Base-by-base conservation (phyloP, 2,888 invertebrate genomes). In the Eristalis tenax region DNA sequence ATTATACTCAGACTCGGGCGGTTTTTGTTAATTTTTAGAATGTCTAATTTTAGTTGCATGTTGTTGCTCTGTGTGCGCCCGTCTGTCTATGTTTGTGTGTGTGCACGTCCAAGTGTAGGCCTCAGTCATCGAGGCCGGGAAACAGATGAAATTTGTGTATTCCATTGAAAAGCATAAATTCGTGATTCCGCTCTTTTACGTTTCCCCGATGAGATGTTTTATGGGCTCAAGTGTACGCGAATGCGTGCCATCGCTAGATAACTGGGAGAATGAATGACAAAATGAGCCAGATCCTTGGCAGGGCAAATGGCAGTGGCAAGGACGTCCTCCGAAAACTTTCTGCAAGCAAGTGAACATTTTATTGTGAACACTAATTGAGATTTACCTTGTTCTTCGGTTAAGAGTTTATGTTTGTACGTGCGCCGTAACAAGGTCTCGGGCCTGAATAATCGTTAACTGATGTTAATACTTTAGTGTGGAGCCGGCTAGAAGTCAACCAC, bases 311-410 rank as follows among this genome's bases (percentile, higher is more conserved):
- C 18, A 18, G 43, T 11, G 18, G 28, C 26, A 73, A 71, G 59
- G 64, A 50, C 32, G 26, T 28, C 23, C 23, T 43, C 26, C 26
- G 26, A 26, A 8, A 23, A 66, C 57, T 43, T 26, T 57, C 28
- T 70, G 59, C 69, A 75, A 65, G 66, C 65, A 75, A 75, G 50
- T 80, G 50, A 75, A 74, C 70, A 40, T 80, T 80, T 79, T 65
- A 77, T 85, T 77, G 68, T 61, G 50, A 64, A 68, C 63, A 80
- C 84, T 80, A 84, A 84, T 71, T 84, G 66, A 80, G 68, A 76
- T 76, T 76, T 84, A 68, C 66, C 66, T 84, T 66, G 50, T 56
- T 68, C 28, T 32, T 32, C 26, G 40, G 40, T 40, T 35, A n/a
- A n/a, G 28, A 38, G 22, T 66, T 61, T 43, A 18, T 61, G 26